Evolutionary conservation across 2,888 invertebrate genomes (phyloP), one percentile per base, ranked within the genome.

Genomic region (Cerceris rybyensis): DNA sequence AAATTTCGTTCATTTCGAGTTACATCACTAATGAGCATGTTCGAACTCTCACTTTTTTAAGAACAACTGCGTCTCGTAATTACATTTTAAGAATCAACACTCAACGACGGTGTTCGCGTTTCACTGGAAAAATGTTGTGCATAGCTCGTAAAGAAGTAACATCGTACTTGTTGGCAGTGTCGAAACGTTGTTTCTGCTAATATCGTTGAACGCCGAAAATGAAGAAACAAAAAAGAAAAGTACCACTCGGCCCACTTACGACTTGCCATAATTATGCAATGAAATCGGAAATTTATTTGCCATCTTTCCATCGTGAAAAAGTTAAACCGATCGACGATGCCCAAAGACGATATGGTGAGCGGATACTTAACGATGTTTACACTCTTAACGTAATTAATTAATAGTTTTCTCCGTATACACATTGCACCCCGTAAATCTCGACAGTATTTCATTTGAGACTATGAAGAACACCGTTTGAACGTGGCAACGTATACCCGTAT

Each of bases 31-130:
- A 70, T 73, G 59, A 66, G 50, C 66, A 42, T 66, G 39, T 7
- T 14, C 14, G 49, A 17, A 72, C 75, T 83, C 76, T 80, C 79
- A 66, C 75, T 78, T 70, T 75, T 72, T 69, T 55, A 69, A 46
- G 64, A 55, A 60, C 78, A 14, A 11, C 43, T 7, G 43, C 16
- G 17, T 81, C 70, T 78, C 72, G 75, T 43, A 75, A 76, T n/a
- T 41, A 64, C 16, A 42, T 69, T 76, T 64, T 50, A 39, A 50
- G 66, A 59, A 61, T 52, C n/a, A 17, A 11, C 39, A 11, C 42
- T 39, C 42, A 9, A n/a, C 14, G 6, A n/a, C 59, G n/a, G 13
- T 59, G 59, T 2, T 9, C 17, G 60, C 13, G 52, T 61, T 39
- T 14, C 43, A 43, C 17, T 13, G 16, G 46, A 16, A 41, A 49